Conservation (phyloP, 2,888 invertebrate genomes). For the Xylota sylvarum region DNA sequence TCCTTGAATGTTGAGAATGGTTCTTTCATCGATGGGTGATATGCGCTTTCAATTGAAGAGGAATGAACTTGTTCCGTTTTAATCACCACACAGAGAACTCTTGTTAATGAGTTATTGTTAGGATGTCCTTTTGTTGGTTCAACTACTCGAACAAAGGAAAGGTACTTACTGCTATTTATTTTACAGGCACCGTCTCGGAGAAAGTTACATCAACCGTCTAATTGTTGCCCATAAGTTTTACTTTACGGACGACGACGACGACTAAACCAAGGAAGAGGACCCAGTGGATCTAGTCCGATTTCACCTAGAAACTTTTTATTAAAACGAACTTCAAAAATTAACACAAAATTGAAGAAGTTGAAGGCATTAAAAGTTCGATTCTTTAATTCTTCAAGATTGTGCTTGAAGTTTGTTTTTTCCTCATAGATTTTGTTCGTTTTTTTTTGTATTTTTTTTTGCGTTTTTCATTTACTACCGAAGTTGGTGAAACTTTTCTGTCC, state of each 20-base stretch:
- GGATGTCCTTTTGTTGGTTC: conserved; percentile 27
- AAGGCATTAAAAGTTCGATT: conserved; percentile 76
- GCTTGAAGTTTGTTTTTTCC: conserved; percentile 67
- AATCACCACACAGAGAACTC: conserved; percentile 38
- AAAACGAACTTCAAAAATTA: conserved; percentile 76
- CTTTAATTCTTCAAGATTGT: conserved; percentile 76
- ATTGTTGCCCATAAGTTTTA: conserved; percentile 58
- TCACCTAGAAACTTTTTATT: conserved; percentile 71
- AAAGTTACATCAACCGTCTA: conserved; percentile 56
- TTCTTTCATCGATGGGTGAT: conserved; percentile 4
- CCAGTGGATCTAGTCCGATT: conserved; percentile 29
- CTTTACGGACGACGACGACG: conserved; percentile 24
- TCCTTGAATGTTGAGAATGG: conserved; percentile 1
- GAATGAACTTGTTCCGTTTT: conserved; percentile 42
- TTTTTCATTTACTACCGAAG: conserved; percentile 45
- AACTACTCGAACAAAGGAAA: conserved; percentile 13
- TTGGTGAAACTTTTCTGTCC: conserved; percentile 71
- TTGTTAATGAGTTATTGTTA: conserved; percentile 67
- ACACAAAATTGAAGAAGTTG: conserved; percentile 76
- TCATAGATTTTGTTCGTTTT: conserved; percentile 11
- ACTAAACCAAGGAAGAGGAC: conserved; percentile 27
- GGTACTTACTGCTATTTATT: conserved; percentile 37
- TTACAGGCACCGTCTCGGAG: conserved; percentile 7
- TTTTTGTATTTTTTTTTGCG: background rate
- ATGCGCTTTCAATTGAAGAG: conserved; percentile 8